Evolutionary conservation across 2,797 vertebrate species (phyloP).

Genomic region (Thripadectes ignobilis): DNA sequence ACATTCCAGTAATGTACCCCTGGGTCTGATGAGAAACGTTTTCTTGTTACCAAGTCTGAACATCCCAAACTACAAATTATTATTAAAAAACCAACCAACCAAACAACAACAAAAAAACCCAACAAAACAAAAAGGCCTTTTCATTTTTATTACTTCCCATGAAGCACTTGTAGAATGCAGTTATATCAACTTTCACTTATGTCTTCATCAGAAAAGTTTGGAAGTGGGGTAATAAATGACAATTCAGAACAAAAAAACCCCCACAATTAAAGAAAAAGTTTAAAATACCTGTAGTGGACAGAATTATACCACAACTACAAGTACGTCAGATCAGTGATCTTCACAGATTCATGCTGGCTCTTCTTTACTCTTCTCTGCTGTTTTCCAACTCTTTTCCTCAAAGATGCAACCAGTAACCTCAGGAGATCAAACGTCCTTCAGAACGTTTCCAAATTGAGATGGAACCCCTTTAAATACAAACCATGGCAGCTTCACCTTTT

Average conservation of each 20-base stretch:
- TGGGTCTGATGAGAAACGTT: not conserved
- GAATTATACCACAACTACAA: not conserved
- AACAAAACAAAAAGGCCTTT: not conserved
- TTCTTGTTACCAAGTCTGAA: not conserved
- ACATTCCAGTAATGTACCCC: rapidly evolving
- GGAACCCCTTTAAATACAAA: not conserved
- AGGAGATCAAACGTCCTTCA: not conserved
- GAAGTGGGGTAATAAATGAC: not conserved
- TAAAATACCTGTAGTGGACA: not conserved
- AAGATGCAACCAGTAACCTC: not conserved
- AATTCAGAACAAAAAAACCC: not conserved
- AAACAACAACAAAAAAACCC: too few relatives aligned
- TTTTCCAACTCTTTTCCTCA: not conserved
- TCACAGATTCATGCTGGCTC: rapidly evolving
- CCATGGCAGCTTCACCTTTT: not conserved
- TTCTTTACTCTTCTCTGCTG: not conserved
- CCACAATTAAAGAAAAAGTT: not conserved
- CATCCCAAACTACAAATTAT: not conserved
- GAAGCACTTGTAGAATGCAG: not conserved
- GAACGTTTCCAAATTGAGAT: not conserved
- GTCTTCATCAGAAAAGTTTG: not conserved
- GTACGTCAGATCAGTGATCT: not conserved
- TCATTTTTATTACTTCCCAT: rapidly evolving
- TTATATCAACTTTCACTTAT: not conserved
- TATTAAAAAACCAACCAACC: not conserved